Percentiles rank a stretch among this genome's conserved stretches.
Conservation (phyloP, 2,888 invertebrate species). For the Cartodere bifasciata region DNA sequence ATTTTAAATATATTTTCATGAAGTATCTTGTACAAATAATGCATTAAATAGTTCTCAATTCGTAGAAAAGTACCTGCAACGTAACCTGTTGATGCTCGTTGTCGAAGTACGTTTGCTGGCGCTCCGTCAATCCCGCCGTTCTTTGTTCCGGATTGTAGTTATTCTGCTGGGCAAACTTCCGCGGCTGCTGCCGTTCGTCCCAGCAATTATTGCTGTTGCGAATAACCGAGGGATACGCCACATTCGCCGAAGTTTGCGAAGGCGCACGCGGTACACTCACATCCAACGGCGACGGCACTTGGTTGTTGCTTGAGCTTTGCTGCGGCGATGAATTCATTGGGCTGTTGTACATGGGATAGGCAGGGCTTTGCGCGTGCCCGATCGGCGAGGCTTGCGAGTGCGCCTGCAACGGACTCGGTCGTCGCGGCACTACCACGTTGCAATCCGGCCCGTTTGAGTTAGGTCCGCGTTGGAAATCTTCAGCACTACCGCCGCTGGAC, state of each 20-base stretch:
- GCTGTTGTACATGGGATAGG: slow-evolving; percentile 75
- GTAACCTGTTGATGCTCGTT: slow-evolving; percentile 44
- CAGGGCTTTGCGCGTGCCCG: slow-evolving; percentile 64
- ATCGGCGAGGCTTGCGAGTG: slow-evolving; percentile 62
- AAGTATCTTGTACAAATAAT: too few relatives aligned
- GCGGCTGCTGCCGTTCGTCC: slow-evolving; percentile 42
- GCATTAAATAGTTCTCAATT: too few relatives aligned
- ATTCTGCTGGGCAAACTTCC: slow-evolving; percentile 39
- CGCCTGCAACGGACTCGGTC: slow-evolving; percentile 55
- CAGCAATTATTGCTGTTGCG: slow-evolving; percentile 49
- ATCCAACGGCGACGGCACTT: slow-evolving; percentile 53
- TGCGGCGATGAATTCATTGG: slow-evolving; percentile 68
- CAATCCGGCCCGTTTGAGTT: slow-evolving; percentile 42
- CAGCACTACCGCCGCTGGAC: slow-evolving; percentile 34
- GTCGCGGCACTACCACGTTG: slow-evolving; percentile 47
- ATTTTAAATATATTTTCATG: too few relatives aligned
- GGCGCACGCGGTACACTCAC: slow-evolving; percentile 54
- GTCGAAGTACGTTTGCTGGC: slow-evolving; percentile 56
- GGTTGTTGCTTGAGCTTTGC: slow-evolving; percentile 45
- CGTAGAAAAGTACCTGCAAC: too few relatives aligned
- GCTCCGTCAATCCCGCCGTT: slow-evolving; percentile 36
- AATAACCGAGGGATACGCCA: slow-evolving; percentile 77
- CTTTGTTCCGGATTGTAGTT: slow-evolving; percentile 34
- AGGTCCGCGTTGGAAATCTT: slow-evolving; percentile 47
- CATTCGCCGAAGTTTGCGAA: slow-evolving; percentile 41